Evolutionary conservation across 2,797 vertebrate species (phyloP), one percentile per base, ranked within the genome.

Genomic region (Staurois parvus): DNA sequence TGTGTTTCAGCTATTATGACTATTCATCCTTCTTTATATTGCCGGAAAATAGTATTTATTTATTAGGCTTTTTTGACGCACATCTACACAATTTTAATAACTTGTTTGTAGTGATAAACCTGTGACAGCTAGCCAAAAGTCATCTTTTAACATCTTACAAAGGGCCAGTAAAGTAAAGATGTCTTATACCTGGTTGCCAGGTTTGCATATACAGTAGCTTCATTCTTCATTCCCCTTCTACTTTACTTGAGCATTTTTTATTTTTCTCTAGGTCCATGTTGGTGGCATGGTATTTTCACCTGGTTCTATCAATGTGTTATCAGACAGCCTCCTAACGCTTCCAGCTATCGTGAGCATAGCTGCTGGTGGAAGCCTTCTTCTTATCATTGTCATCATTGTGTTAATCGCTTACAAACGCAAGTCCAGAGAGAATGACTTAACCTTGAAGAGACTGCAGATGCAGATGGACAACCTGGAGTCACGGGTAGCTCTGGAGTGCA

Each of bases 381-480:
- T 99, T 88, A 94, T 99, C 94, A 98, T 99, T 34, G 98, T 99
- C 93, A 96, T 99, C 94, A 96, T 99, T 1, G 98, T 99, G 79
- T 97, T 99, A 89, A 97, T 99, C 15, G 98, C 98, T 91, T 99
- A 99, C 94, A 99, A 99, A 90, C 95, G 98, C 79, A 99, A 99
- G 90, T 99, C 98, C 0, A 95, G 97, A 0, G 98, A 99, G 85
- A 99, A 99, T 0, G 98, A 99, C 93, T 96, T 99, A 84, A 99
- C 98, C 1, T 95, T 99, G 82, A 99, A 99, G 92, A 94, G 98
- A 79, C 91, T 99, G 87, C 98, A 99, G 91, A 99, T 99, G 98
- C 98, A 99, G 91, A 99, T 99, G 98, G 98, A 99, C 95, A 99
- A 99, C 88, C 94, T 99, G 89, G 98, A 99, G 91, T 99, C 98